Base-by-base conservation (phyloP, 2,113 vertebrate species). In the Phalacrocorax pelagicus region DNA sequence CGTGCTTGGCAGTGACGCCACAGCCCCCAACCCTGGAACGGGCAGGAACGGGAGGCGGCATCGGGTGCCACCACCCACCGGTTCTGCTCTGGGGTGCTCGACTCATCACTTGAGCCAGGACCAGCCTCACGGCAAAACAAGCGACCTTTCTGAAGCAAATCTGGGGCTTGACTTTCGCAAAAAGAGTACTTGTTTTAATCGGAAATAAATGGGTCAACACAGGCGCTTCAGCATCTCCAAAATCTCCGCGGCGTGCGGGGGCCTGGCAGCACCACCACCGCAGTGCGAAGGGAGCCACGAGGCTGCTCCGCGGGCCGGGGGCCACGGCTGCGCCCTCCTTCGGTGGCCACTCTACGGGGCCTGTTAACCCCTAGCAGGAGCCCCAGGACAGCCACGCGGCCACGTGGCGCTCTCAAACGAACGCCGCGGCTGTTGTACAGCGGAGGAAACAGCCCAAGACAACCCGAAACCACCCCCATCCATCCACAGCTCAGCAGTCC, bases 61-160 rank as follows among this genome's bases (percentile, higher is more conserved):
- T 2, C 0, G 0, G 22, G 40, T 29, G 54, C 49, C 88, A 47
- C 74, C 29, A 42, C 42, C 30, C n/a, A 10, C 30, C 6, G 3
- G 29, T 9, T 57, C 81, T 78, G 46, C 47, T 55, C 62, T 40
- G 63, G 30, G 58, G 12, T 7, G 42, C 58, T 81, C 5, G 5
- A 24, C 55, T 61, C 52, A 30, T 8, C 1, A 4, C 79, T 51
- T 0, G 1, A 49, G 71, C 32, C 1, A 16, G 38, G 20, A 71
- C 12, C 62, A 80, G 66, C 79, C 36, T 11, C 3, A 4, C 0
- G 0, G 46, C 61, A 92, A 75, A 85, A 67, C 14, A 38, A 47
- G n/a, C 1, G 0, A 11, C 40, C 32, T 55, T 75, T 42, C 61
- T 30, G 26, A 38, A 59, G 46, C n/a, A 30, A 26, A 72, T 18